Evolutionary conservation across 1,140 invertebrate species (phyloP), one percentile per base, ranked within the genome.

Genomic region (Pogonognathellus flavescens): DNA sequence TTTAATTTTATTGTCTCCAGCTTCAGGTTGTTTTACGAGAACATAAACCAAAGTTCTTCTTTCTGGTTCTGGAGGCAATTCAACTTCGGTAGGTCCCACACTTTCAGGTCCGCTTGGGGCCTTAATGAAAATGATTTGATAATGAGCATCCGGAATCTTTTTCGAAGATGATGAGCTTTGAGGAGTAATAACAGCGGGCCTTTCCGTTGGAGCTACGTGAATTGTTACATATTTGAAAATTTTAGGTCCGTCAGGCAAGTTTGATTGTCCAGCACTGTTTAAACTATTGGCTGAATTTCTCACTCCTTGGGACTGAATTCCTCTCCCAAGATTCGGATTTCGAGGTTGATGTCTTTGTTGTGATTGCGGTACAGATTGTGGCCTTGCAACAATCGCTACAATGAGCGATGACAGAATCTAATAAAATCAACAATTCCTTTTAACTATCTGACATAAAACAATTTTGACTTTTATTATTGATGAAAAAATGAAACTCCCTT

Each of bases 51-150:
- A 92, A 7, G 95, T 96, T 92, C 96, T 96, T 91, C 96, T 94
- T 91, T 96, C 95, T 87, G 95, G 94, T 89, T 94, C 95, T 22
- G 94, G 94, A 87, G 95, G 93, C 60, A 94, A 89, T 3, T 95
- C 94, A 85, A 96, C 93, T 20, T 94, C 91, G 4, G 94, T 94
- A 0, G 94, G 94, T 4, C 94, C 95, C 11, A 94, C 94, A 13
- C 94, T 93, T 0, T 94, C 94, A 76, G 94, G 94, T 6, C 94
- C 31, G 6, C 31, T 94, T 76, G 95, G 95, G 1, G 95, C 95
- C 90, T 96, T 96, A 89, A 96, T 96, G 92, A 96, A 96, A 60
- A 96, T 95, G 88, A 96, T 96, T 90, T 96, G 95, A 92, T 96
- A 96, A 89, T 96, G 95, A 89, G 96, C 96, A 89, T 96, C 95